Percentiles rank a stretch among this genome's conserved stretches.
Evolutionary conservation across 30 jellyfish, hydroid and myxozoan species (phyloP).

Genomic region (Cassiopea andromeda): DNA sequence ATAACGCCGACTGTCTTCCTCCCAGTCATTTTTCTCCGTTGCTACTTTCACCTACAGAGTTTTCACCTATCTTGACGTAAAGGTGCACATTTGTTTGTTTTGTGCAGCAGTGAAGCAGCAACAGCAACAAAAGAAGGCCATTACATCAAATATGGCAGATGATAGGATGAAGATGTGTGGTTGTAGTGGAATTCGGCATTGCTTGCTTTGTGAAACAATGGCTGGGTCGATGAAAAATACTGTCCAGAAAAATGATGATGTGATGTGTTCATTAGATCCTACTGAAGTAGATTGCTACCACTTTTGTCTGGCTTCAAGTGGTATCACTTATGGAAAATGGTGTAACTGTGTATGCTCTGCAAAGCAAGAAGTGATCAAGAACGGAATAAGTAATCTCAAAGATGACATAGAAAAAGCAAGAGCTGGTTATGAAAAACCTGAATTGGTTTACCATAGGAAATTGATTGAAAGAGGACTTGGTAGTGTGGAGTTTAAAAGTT

Average conservation of each 20-base stretch:
- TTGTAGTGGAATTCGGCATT: constrained; percentile 78
- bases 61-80: too few relatives aligned
- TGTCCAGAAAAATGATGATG: not conserved
- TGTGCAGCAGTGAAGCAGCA: constrained; percentile 6
- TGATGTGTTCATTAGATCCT: not conserved
- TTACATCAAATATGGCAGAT: constrained; percentile 37
- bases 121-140: constrained; percentile 1
- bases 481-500: not conserved
- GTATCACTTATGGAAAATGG: not conserved
- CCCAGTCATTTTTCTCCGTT: constrained; percentile 2
- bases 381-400: not conserved
- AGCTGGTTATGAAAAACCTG: not conserved
- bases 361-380: not conserved
- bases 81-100: not conserved
- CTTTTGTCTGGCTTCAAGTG: constrained; percentile 4
- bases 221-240: not conserved
- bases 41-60: constrained; percentile 3
- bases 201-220: constrained; percentile 62
- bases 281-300: not conserved
- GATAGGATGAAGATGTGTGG: constrained; percentile 35
- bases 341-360: not conserved
- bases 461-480: not conserved
- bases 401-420: not conserved
- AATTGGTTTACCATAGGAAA: not conserved
- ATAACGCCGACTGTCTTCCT: constrained; percentile 75